Percentiles rank a stretch among this genome's conserved stretches.
Evolutionary conservation across 2,797 vertebrate genomes (phyloP).

Genomic region (Enteromius mattozi): DNA sequence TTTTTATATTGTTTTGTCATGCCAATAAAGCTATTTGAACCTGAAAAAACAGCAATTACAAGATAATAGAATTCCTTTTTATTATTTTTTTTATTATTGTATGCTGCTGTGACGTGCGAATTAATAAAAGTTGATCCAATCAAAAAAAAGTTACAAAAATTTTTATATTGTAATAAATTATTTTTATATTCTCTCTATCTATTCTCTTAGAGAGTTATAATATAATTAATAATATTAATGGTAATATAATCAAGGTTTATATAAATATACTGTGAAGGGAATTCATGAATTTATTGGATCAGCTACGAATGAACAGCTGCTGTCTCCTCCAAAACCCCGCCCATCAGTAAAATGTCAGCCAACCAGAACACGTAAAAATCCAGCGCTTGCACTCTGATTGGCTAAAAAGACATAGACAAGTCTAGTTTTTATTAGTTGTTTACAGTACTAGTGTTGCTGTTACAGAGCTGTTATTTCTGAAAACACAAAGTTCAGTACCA

Average conservation of each 20-base stretch:
- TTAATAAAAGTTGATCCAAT: not conserved
- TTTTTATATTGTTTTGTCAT: not conserved
- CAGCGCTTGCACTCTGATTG: slow-evolving; percentile 9
- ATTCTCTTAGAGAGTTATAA: not conserved
- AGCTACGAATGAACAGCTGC: not conserved
- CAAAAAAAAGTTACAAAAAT: not conserved
- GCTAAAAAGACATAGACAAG: not conserved
- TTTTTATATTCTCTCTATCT: not conserved
- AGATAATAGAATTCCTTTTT: not conserved
- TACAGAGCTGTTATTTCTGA: not conserved
- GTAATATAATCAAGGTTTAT: not conserved
- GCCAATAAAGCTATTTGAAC: not conserved
- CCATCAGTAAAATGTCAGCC: not conserved
- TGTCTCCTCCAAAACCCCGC: not conserved
- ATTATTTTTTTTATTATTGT: not conserved
- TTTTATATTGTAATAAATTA: not conserved
- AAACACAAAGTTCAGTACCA: not conserved
- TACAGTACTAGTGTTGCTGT: not conserved
- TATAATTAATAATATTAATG: not conserved
- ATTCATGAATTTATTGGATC: not conserved
- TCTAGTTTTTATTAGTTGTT: not conserved
- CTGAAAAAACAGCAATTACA: not conserved
- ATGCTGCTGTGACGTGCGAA: not conserved
- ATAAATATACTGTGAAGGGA: not conserved
- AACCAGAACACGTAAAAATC: not conserved